These are phyloP conservation scores for Mustela nigripes DNA, from an alignment of 2,113 vertebrate genomes.

Conservation along the genomic window DNA sequence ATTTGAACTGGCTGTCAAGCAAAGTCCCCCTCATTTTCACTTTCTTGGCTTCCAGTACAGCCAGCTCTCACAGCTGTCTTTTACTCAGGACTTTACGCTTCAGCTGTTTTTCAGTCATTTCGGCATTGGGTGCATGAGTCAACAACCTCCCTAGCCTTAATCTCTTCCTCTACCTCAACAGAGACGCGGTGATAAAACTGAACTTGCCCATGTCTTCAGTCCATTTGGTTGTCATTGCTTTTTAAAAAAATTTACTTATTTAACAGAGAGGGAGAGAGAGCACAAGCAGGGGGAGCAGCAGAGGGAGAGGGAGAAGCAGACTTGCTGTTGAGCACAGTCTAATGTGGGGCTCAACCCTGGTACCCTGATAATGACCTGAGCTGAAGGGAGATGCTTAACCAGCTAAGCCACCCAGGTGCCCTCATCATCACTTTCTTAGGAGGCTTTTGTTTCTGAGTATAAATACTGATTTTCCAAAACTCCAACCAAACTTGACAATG, in stretches of 20 bases:
- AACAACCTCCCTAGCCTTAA: conserved; percentile 96
- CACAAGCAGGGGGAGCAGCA: too few relatives aligned
- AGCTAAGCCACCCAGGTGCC: not conserved
- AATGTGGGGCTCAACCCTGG: not conserved
- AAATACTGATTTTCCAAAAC: not conserved
- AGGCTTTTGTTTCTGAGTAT: not conserved
- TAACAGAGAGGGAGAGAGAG: not conserved
- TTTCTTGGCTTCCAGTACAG: conserved; percentile 95
- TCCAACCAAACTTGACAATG: not conserved
- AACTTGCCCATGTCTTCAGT: conserved; percentile 99
- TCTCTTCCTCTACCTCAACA: conserved; percentile 98
- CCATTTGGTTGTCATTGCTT: conserved; percentile 92
- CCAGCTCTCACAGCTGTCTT: conserved; percentile 94
- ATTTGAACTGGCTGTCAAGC: conserved; percentile 99
- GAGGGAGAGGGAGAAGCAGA: not conserved
- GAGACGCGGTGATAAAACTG: conserved; percentile 97
- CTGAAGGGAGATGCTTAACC: not conserved
- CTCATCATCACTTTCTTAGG: conserved; percentile 90
- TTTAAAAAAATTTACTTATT: not conserved
- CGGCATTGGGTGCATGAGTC: conserved; percentile 97
- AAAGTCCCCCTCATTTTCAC: conserved; percentile 98
- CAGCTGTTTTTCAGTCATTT: conserved; percentile 98
- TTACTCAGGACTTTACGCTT: conserved; percentile 98
- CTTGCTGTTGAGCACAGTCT: not conserved
- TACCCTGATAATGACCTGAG: not conserved